These are phyloP conservation scores for Leptocoma aspasia DNA, from an alignment of 2,113 vertebrate species.

Conservation along the genomic window DNA sequence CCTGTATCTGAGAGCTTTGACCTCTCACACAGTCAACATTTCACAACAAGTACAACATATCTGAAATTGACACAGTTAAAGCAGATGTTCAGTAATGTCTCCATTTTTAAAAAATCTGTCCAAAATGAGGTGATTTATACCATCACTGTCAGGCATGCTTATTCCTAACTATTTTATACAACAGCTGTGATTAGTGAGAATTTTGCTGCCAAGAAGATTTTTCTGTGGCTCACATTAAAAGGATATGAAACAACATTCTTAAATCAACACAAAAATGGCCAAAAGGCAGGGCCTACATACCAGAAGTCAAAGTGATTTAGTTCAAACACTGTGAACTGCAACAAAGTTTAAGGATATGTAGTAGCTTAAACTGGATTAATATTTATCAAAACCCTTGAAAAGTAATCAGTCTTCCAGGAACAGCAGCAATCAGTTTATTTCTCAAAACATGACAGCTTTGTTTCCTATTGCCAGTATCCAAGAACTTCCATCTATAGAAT, in stretches of 20 bases:
- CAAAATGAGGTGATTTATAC: conserved; percentile 46
- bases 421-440: not conserved
- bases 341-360: not conserved
- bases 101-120: not conserved
- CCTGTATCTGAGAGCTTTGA: not conserved
- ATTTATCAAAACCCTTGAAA: not conserved
- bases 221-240: not conserved
- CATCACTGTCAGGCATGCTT: conserved; percentile 18
- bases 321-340: not conserved
- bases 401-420: not conserved
- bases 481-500: not conserved
- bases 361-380: not conserved
- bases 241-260: not conserved
- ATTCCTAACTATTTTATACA: conserved; percentile 18
- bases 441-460: not conserved
- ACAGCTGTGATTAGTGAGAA: conserved; percentile 34
- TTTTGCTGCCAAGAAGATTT: conserved; percentile 17
- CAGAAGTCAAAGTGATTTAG: conserved; percentile 8
- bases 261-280: not conserved
- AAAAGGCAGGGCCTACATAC: not conserved
- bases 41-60: not conserved
- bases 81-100: conserved; percentile 41
- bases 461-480: not conserved
- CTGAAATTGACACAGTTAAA: not conserved
- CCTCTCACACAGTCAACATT: not conserved